Evolutionary conservation across 1,140 invertebrate genomes (phyloP).

Genomic region (Diuraphis noxia): DNA sequence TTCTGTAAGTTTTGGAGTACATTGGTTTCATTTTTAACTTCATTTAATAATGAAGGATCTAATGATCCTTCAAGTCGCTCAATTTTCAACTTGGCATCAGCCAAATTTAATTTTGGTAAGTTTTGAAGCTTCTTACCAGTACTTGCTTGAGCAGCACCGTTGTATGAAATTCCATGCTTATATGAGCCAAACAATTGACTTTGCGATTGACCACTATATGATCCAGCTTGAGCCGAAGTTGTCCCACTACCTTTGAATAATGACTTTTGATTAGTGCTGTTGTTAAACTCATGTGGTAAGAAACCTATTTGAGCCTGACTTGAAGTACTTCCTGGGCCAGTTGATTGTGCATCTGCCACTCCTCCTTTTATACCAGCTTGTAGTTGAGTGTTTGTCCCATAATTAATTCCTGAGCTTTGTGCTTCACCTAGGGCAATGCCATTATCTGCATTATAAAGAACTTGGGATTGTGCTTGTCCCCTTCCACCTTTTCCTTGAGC

Average conservation of each 20-base stretch:
- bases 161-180: constrained; percentile 77
- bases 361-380: constrained; percentile 78
- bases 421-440: constrained; percentile 74
- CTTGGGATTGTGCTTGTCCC: constrained; percentile 76
- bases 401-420: constrained; percentile 72
- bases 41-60: no score
- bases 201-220: constrained; percentile 74
- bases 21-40: not conserved
- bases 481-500: constrained; percentile 74
- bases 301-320: constrained; percentile 86
- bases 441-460: constrained; percentile 71
- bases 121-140: constrained; percentile 63
- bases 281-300: constrained; percentile 69
- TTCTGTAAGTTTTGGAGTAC: not conserved
- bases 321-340: constrained; percentile 78
- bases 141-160: constrained; percentile 77
- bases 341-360: constrained; percentile 80
- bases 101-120: constrained; percentile 58
- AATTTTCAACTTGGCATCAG: constrained; percentile 57
- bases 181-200: constrained; percentile 78
- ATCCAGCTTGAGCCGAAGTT: constrained; percentile 75
- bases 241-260: constrained; percentile 75
- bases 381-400: constrained; percentile 76
- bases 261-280: constrained; percentile 60
- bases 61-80: not conserved